Evolutionary conservation across 2,113 vertebrate species (phyloP).

Genomic region (Pedionomus torquatus): DNA sequence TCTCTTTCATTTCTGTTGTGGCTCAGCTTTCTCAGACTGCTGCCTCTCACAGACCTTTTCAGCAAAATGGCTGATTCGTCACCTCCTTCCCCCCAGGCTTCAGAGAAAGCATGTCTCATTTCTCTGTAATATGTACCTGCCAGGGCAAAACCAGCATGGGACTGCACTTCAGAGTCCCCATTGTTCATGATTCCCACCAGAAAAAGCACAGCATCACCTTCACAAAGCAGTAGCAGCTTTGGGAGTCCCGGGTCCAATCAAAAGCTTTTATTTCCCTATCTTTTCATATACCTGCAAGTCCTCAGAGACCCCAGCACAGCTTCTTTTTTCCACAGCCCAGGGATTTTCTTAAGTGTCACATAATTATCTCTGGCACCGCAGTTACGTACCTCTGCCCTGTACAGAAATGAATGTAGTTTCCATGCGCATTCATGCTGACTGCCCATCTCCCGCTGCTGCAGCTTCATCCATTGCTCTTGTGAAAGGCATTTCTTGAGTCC

Average conservation of each 20-base stretch:
- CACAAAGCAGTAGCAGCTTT: background rate
- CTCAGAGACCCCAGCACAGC: background rate
- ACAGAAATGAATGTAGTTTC: constrained; percentile 13
- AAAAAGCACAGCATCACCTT: background rate
- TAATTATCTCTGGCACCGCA: background rate
- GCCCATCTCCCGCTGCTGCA: background rate
- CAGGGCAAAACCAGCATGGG: background rate
- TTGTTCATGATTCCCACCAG: background rate
- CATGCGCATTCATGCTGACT: background rate
- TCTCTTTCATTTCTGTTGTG: background rate
- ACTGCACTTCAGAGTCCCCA: fast-evolving
- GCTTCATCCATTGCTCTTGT: background rate
- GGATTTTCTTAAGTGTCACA: background rate
- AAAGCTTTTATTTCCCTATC: background rate
- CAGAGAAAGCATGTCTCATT: background rate
- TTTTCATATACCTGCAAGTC: background rate
- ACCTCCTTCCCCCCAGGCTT: background rate
- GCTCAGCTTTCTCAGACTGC: background rate
- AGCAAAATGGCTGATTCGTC: background rate
- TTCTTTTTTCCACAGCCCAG: background rate
- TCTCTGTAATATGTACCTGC: background rate
- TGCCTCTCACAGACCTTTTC: background rate
- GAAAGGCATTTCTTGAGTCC: background rate
- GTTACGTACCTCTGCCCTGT: background rate
- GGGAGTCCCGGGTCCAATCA: background rate